phyloP scores from a whole-genome alignment of 2,113 vertebrate genomes.

The Dermatemys mawii region DNA sequence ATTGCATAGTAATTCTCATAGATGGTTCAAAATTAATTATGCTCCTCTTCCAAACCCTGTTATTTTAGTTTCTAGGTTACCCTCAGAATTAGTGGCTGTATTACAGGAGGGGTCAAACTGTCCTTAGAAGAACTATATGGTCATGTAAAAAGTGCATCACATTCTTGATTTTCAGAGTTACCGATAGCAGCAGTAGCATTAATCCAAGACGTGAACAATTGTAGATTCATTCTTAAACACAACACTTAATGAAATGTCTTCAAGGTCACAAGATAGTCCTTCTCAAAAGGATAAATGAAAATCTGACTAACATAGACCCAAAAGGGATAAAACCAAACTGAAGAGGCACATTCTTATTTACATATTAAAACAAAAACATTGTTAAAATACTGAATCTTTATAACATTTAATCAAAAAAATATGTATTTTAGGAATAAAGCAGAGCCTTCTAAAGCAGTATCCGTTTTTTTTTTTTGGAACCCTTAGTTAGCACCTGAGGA shows the following conservation, averaged over 20 bases:
- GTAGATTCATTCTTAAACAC: conserved; percentile 72
- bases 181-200: conserved; percentile 83
- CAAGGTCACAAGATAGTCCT: conserved; percentile 64
- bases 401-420: conserved; percentile 74
- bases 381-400: conserved; percentile 74
- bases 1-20: conserved; percentile 69
- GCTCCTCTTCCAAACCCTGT: background rate
- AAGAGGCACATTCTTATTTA: conserved; percentile 76
- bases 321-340: conserved; percentile 61
- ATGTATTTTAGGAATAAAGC: conserved; percentile 74
- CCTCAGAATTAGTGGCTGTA: conserved; percentile 73
- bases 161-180: conserved; percentile 82
- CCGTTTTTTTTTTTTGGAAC: conserved; percentile 74
- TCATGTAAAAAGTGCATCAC: conserved; percentile 80
- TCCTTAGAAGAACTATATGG: conserved; percentile 57
- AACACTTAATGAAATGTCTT: conserved; percentile 80
- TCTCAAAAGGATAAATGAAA: conserved; percentile 67
- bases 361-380: conserved; percentile 68
- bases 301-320: conserved; percentile 55
- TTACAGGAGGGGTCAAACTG: conserved; percentile 64
- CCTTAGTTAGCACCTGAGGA: conserved; percentile 83
- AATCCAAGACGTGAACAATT: conserved; percentile 77
- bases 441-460: conserved; percentile 78
- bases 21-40: conserved; percentile 59
- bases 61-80: background rate